Evolutionary conservation across 2,797 vertebrate genomes (phyloP), one percentile per base, ranked within the genome.

Genomic region (Arrhamphus sclerolepis): DNA sequence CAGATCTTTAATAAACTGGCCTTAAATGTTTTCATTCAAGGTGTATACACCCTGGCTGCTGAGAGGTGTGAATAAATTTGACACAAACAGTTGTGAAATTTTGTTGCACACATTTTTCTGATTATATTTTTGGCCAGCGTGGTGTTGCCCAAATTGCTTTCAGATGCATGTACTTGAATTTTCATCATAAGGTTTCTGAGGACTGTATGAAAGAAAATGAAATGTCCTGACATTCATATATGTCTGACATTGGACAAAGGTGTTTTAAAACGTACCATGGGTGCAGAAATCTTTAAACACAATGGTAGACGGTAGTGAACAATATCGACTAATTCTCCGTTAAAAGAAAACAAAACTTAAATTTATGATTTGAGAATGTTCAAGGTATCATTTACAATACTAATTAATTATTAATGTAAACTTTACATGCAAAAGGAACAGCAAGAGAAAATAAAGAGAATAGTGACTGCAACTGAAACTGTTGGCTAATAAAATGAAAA

Each of bases 1-100:
- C 22, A 17, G 41, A 48, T 42, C 38, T 77, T 58, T 48, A 55
- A 22, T 64, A 69, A 63, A 43, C 6, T 39, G 10, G 48, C 38
- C 76, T 54, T 62, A 44, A 66, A 46, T 73, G 46, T 63, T 82
- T 62, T 71, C 59, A 63, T 78, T 56, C 44, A 78, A 76, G 56
- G 24, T 82, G 70, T 59, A 58, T 56, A 29, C 46, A 47, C 46
- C 59, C 21, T 24, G 43, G 31, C 57, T 58, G 48, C 46, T 46
- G 64, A 71, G 40, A 52, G 26, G 28, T 52, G 7, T 48, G 47
- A 67, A 60, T 60, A 58, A 19, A 70, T 66, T 49, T 59, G 47
- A 61, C 13, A 73, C 55, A 39, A 58, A 41, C 19, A 9, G 10
- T 82, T 21, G 0, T 8, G 11, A 41, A 21, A 47, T 53, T 49